Conservation (phyloP, 2,113 vertebrate genomes). For the Thymallus thymallus region DNA sequence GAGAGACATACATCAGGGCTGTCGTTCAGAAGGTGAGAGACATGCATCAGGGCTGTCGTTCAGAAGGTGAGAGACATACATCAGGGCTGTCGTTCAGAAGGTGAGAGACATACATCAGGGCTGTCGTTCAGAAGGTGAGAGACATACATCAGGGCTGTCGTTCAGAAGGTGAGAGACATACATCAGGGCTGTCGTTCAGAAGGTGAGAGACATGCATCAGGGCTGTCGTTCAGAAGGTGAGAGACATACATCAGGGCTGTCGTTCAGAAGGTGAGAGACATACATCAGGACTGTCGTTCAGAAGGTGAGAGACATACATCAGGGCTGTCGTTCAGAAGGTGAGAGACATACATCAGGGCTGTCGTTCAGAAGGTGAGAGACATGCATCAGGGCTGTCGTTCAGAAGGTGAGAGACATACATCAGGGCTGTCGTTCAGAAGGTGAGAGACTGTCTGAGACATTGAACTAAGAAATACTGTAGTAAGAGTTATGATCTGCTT, state of each 20-base stretch:
- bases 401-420: constrained; percentile 75
- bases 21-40: constrained; percentile 78
- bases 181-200: constrained; percentile 76
- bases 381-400: constrained; percentile 74
- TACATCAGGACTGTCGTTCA: constrained; percentile 77
- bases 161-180: constrained; percentile 76
- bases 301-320: constrained; percentile 76
- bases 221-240: constrained; percentile 77
- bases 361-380: constrained; percentile 78
- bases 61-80: constrained; percentile 75
- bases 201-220: constrained; percentile 77
- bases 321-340: constrained; percentile 77
- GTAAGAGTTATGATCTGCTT: no score
- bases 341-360: constrained; percentile 71
- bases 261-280: constrained; percentile 76
- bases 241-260: constrained; percentile 71
- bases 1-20: constrained; percentile 71
- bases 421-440: constrained; percentile 73
- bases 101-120: constrained; percentile 77
- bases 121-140: constrained; percentile 79
- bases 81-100: constrained; percentile 73
- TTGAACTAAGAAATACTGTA: no score
- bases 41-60: constrained; percentile 74
- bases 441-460: constrained; percentile 65
- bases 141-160: constrained; percentile 70